These are phyloP conservation scores for Acanthosepion pharaonis DNA, from an alignment of 2,888 invertebrate genomes.

Conservation along the genomic window DNA sequence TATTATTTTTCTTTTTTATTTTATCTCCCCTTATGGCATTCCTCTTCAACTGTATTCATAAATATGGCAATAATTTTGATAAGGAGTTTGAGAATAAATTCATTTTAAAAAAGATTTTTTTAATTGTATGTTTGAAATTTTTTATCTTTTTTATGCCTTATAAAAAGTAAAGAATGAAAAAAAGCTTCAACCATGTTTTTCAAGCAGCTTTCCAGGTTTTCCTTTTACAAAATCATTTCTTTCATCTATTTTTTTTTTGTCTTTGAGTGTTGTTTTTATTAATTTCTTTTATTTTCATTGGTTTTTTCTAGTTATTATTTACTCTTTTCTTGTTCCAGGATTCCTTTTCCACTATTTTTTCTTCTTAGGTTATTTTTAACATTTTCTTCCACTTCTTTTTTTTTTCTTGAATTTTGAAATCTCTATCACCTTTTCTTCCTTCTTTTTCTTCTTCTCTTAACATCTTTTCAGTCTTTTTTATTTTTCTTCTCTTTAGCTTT, in stretches of 20 bases:
- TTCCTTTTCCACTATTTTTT: background rate
- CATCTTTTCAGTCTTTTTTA: background rate
- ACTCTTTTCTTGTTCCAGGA: background rate
- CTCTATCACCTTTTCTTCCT: background rate
- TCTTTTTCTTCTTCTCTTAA: background rate
- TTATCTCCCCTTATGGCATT: background rate
- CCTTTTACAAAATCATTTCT: background rate
- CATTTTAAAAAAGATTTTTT: background rate
- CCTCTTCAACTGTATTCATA: background rate
- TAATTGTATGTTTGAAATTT: background rate
- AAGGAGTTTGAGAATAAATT: conserved; percentile 14
- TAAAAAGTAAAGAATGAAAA: background rate
- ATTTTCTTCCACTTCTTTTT: background rate
- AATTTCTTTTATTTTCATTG: background rate
- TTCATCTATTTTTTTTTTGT: background rate
- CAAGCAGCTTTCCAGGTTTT: background rate
- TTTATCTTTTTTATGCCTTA: background rate
- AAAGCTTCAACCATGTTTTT: background rate
- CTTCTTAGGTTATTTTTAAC: background rate
- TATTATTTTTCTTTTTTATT: background rate
- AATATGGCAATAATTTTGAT: background rate
- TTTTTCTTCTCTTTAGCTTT: background rate
- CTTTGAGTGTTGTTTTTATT: too few relatives aligned
- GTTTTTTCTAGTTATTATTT: background rate
- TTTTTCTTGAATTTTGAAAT: background rate